Conservation (phyloP, 30 jellyfish, hydroid and myxozoan species). For the Aurelia coerulea region DNA sequence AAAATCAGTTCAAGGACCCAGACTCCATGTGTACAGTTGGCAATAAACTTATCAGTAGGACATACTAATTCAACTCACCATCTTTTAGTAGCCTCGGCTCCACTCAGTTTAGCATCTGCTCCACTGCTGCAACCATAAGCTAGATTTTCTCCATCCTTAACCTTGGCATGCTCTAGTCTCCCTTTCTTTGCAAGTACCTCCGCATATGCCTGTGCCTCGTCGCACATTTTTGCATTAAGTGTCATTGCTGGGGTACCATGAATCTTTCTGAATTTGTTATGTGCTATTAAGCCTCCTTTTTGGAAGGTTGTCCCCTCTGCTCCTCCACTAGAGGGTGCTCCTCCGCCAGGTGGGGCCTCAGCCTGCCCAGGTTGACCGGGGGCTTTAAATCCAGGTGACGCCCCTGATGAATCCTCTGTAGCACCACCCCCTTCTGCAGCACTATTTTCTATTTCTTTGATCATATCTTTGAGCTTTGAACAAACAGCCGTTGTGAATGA, state of each 20-base stretch:
- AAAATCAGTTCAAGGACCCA: too few relatives aligned
- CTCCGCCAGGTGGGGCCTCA: neutral
- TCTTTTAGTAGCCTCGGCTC: slow-evolving; percentile 80
- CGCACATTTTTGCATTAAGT: slow-evolving; percentile 75
- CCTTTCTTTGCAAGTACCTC: slow-evolving; percentile 73
- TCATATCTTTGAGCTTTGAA: slow-evolving; percentile 39
- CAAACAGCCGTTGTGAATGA: slow-evolving; percentile 40
- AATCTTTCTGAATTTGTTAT: slow-evolving; percentile 81
- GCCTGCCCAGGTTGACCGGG: slow-evolving; percentile 7
- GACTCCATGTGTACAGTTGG: too few relatives aligned
- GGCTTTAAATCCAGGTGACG: slow-evolving; percentile 3
- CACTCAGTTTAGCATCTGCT: slow-evolving; percentile 74
- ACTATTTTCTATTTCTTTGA: neutral
- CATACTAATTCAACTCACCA: slow-evolving; percentile 47
- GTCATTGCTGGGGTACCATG: slow-evolving; percentile 83
- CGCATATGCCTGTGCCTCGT: slow-evolving; percentile 90
- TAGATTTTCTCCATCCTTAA: slow-evolving; percentile 87
- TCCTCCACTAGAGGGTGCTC: slow-evolving; percentile 17
- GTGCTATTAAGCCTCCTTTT: slow-evolving; percentile 76
- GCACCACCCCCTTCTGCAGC: slow-evolving; percentile 16
- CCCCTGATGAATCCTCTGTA: slow-evolving; percentile 15
- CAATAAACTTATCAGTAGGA: neutral
- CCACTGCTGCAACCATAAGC: slow-evolving; percentile 77
- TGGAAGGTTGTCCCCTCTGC: slow-evolving; percentile 45
- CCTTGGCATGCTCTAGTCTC: slow-evolving; percentile 46